These are phyloP conservation scores for Sebastes matsubarae DNA, from an alignment of 2,797 vertebrate species.

Conservation along the genomic window DNA sequence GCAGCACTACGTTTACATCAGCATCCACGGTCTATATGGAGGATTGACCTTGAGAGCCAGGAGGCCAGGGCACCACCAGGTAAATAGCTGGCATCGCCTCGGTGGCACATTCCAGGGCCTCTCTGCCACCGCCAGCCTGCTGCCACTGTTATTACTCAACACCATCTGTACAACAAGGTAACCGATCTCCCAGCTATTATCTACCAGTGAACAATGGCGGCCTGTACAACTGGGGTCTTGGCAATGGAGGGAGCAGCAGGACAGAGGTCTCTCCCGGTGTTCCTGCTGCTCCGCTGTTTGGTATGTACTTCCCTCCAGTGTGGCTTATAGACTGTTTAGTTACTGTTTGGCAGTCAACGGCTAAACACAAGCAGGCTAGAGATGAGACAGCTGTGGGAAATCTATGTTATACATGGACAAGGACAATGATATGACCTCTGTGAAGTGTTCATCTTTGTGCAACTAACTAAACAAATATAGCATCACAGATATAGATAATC, in stretches of 20 bases:
- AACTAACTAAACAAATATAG: background rate
- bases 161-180: slow-evolving; percentile 76
- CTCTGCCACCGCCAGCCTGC: slow-evolving; percentile 61
- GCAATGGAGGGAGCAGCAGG: slow-evolving; percentile 40
- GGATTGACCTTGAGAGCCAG: slow-evolving; percentile 10
- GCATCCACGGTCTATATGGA: background rate
- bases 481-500: background rate
- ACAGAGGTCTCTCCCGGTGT: slow-evolving; percentile 35
- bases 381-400: background rate
- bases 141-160: slow-evolving; percentile 67
- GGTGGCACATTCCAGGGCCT: slow-evolving; percentile 35
- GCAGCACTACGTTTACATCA: background rate
- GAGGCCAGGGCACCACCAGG: slow-evolving; percentile 27
- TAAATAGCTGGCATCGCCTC: slow-evolving; percentile 45
- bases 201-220: slow-evolving; percentile 57
- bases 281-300: slow-evolving; percentile 21
- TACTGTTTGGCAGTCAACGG: background rate
- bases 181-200: slow-evolving; percentile 72
- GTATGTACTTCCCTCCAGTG: background rate
- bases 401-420: background rate
- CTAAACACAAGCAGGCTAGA: background rate
- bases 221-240: slow-evolving; percentile 57
- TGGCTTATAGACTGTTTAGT: background rate
- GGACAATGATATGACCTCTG: background rate
- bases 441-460: background rate